Evolutionary conservation across 2,888 invertebrate species (phyloP), one percentile per base, ranked within the genome.

Genomic region (Apomyelois bistriatella): DNA sequence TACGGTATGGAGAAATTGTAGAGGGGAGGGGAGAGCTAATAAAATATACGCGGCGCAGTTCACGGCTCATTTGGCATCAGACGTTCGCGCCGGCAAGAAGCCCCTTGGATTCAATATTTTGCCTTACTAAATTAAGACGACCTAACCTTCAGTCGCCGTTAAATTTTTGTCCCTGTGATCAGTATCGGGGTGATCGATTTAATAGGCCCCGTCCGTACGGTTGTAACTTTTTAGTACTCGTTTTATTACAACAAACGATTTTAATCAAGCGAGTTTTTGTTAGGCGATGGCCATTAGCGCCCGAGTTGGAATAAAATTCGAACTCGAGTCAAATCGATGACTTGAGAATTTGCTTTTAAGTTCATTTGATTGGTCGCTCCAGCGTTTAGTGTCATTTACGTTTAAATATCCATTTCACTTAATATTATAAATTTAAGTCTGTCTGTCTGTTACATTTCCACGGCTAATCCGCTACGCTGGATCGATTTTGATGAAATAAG

Each of bases 161-260:
- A 85, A 87, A 84, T 83, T 85, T 85, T 84, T 84, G 86, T 82
- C 81, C 74, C 61, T 35, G 73, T 78, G 83, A 85, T 86, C 83
- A 80, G 79, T 85, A 82, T 83, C 79, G 80, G 74, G 63, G 73
- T 85, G 88, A 88, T 87, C 86, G 85, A 89, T 87, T 85, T 86
- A 79, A 88, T 83, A 79, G 76, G 83, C 85, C 75, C 77, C 72
- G 79, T 82, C 72, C 78, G 79, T 79, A 81, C 80, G 83, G 85
- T 76, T 88, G 84, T 89, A 85, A 88, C 88, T 85, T 89, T 90
- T 89, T 89, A 90, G 80, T 84, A 72, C 82, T 80, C 70, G 77
- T 87, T 90, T 89, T 88, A 89, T 90, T 90, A 87, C 89, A 82
- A 88, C 89, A 87, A 88, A 89, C 88, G 90, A 86, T 89, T 89